These are phyloP conservation scores for Pelodiscus sinensis DNA, from an alignment of 2,113 vertebrate species.

Conservation along the genomic window DNA sequence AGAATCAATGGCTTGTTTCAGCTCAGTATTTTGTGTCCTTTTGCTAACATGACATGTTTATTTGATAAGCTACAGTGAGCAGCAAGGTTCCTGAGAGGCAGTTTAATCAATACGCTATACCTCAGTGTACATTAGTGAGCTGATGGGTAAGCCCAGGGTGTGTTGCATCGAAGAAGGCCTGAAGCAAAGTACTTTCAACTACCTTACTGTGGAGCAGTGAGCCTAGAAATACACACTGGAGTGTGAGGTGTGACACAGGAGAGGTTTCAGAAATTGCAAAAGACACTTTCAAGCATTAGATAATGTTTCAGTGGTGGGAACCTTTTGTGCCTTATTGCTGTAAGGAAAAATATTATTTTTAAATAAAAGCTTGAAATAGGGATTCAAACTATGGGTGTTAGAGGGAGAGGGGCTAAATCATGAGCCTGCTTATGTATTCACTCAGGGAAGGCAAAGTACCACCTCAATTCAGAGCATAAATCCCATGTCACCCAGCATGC, in stretches of 20 bases:
- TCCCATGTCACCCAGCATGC: neutral
- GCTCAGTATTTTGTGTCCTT: neutral
- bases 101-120: neutral
- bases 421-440: neutral
- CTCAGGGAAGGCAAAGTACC: neutral
- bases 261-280: neutral
- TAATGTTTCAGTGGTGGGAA: neutral
- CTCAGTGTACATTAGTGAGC: neutral
- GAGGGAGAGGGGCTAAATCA: neutral
- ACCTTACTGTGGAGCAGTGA: neutral
- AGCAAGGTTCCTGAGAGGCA: neutral
- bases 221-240: neutral
- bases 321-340: neutral
- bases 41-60: neutral
- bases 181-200: neutral
- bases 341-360: neutral
- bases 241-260: neutral
- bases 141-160: neutral
- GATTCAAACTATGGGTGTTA: neutral
- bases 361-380: neutral
- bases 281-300: neutral
- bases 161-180: neutral
- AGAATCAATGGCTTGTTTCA: neutral
- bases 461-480: neutral
- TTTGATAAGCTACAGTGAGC: neutral